Evolutionary conservation across 2,113 vertebrate species (phyloP).

Genomic region (Pseudonaja textilis): DNA sequence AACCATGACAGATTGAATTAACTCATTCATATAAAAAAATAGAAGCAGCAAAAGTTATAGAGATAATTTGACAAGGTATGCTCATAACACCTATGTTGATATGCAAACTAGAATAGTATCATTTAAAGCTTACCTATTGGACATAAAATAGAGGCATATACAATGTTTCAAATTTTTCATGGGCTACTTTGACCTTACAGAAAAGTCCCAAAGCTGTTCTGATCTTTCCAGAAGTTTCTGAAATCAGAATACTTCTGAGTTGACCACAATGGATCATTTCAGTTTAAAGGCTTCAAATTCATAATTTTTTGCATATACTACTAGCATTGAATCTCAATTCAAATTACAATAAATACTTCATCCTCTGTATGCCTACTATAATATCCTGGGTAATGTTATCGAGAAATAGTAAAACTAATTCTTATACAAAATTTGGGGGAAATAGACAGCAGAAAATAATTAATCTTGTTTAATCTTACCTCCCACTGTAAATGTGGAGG

Average conservation of each 20-base stretch:
- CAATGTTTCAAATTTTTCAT: not conserved
- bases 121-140: not conserved
- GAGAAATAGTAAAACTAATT: not conserved
- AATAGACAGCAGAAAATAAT: not conserved
- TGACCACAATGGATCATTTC: not conserved
- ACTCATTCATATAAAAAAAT: not conserved
- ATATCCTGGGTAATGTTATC: not conserved
- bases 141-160: not conserved
- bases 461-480: slow-evolving; percentile 71
- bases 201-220: not conserved
- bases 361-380: not conserved
- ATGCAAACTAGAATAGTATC: not conserved
- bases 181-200: not conserved
- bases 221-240: not conserved
- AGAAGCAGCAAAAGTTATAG: not conserved
- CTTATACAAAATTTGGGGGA: rapidly evolving
- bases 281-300: not conserved
- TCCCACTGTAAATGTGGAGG: slow-evolving; percentile 95
- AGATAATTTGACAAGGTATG: not conserved
- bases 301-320: not conserved
- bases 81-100: not conserved
- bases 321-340: not conserved
- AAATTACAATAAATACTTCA: not conserved
- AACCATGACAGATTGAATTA: not conserved
- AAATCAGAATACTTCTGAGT: not conserved